These are phyloP conservation scores for Microctenopoma steveboyesi DNA, from an alignment of 2,797 vertebrate species.

Conservation along the genomic window DNA sequence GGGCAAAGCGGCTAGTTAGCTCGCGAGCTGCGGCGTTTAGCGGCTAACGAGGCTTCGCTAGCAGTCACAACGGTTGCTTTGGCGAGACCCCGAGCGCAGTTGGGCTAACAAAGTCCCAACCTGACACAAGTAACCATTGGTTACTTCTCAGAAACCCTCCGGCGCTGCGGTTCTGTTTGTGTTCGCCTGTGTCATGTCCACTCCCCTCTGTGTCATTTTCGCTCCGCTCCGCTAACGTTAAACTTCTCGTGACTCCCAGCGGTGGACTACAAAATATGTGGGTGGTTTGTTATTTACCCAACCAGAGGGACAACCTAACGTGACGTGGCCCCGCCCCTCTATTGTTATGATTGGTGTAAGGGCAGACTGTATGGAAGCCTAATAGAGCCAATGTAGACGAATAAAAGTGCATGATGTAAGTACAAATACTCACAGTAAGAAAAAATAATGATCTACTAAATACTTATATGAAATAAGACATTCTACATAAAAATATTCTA, in stretches of 20 bases:
- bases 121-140: conserved; percentile 1
- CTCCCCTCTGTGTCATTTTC: conserved; percentile 29
- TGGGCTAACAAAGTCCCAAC: conserved; percentile 18
- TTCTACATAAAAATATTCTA: too few species aligned
- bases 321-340: conserved; percentile 55
- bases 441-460: too few species aligned
- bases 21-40: conserved; percentile 48
- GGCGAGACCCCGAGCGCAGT: conserved; percentile 18
- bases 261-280: conserved; percentile 55
- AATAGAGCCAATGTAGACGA: accelerated
- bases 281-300: conserved; percentile 82
- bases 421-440: too few species aligned
- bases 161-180: neutral
- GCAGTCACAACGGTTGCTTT: conserved; percentile 6
- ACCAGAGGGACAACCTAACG: conserved; percentile 80
- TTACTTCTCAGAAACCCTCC: neutral
- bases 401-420: too few species aligned
- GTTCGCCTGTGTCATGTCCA: conserved; percentile 8
- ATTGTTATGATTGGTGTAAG: conserved; percentile 76
- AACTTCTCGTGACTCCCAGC: conserved; percentile 76
- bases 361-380: neutral
- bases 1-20: conserved; percentile 46
- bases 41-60: conserved; percentile 48
- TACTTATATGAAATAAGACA: too few species aligned
- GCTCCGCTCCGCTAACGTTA: conserved; percentile 13